Conservation (phyloP, 2,797 vertebrate species). For the Brachymystax lenok region DNA sequence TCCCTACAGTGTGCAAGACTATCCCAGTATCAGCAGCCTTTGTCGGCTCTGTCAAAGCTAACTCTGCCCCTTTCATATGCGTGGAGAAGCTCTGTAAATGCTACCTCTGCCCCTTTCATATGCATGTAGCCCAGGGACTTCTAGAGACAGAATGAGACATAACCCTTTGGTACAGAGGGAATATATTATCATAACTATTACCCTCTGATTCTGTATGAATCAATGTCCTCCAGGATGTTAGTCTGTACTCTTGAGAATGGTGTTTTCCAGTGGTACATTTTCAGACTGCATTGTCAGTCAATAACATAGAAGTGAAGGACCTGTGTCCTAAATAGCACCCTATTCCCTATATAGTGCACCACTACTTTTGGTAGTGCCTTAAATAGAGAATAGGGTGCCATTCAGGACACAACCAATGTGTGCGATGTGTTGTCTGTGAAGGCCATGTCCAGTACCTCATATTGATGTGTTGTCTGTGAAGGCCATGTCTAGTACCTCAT, state of each 20-base stretch:
- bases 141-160: conserved; percentile 17
- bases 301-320: too few relatives aligned
- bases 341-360: too few relatives aligned
- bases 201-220: conserved; percentile 22
- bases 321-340: too few relatives aligned
- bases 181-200: conserved; percentile 27
- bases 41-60: conserved; percentile 34
- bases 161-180: conserved; percentile 34
- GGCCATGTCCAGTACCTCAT: not conserved
- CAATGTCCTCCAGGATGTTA: not conserved
- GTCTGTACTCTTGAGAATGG: not conserved
- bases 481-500: too few relatives aligned
- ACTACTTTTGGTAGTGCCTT: too few relatives aligned
- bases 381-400: too few relatives aligned
- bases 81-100: too few relatives aligned
- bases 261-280: not conserved
- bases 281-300: too few relatives aligned
- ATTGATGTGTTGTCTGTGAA: conserved; percentile 12
- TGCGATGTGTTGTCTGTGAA: too few relatives aligned
- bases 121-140: conserved; percentile 6
- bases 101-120: conserved; percentile 36
- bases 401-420: too few relatives aligned
- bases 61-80: too few relatives aligned
- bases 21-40: conserved; percentile 23
- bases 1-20: too few relatives aligned